These are phyloP conservation scores for Nycticebus coucang DNA, from an alignment of 2,113 vertebrate species.

Conservation along the genomic window DNA sequence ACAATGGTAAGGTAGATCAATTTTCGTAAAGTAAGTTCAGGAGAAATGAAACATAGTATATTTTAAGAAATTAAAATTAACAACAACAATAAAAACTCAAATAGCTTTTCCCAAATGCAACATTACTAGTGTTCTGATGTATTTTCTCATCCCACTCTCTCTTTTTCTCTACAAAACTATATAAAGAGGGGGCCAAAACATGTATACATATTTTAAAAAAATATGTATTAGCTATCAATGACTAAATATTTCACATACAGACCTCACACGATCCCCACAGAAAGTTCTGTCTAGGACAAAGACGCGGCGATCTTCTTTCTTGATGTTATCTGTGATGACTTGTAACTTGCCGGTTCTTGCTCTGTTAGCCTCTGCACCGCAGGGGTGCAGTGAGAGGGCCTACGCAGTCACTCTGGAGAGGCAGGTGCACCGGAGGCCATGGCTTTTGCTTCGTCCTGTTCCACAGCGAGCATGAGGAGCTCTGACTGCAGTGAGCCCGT, in stretches of 20 bases:
- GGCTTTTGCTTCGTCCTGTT: rapidly evolving
- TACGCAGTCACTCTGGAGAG: rapidly evolving
- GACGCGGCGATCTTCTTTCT: neutral
- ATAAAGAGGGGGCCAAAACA: no score
- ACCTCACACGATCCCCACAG: neutral
- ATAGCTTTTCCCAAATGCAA: neutral
- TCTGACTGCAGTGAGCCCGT: rapidly evolving
- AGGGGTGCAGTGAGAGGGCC: rapidly evolving
- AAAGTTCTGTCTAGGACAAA: neutral
- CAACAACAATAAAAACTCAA: neutral
- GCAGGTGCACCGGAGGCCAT: rapidly evolving
- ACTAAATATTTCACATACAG: neutral
- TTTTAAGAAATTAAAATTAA: neutral
- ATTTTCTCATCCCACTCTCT: neutral
- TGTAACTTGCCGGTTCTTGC: no score
- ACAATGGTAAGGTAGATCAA: neutral
- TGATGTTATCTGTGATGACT: neutral
- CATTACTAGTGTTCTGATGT: neutral
- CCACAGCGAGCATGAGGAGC: rapidly evolving
- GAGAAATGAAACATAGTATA: neutral
- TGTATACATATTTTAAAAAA: no score
- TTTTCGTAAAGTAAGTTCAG: neutral
- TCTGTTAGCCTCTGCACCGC: neutral
- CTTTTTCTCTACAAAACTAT: rapidly evolving
- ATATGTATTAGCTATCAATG: no score